phyloP scores from a whole-genome alignment of 2,113 vertebrate genomes.

The Chionomys nivalis region DNA sequence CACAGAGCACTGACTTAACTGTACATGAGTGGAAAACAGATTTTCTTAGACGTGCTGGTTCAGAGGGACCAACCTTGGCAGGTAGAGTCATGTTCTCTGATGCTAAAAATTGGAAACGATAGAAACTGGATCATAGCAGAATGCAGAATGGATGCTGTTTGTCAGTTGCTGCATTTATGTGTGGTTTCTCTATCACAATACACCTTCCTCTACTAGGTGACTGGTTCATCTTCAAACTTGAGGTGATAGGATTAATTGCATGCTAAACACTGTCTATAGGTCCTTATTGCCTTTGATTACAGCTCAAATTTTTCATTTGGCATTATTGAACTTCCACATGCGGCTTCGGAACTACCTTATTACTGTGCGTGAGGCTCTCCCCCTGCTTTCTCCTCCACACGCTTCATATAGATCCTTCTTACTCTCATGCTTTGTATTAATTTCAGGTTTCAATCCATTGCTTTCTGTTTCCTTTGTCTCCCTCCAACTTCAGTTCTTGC shows the following conservation, averaged over 20 bases:
- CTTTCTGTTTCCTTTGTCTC: background rate
- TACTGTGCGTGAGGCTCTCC: rapidly evolving
- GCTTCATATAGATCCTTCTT: background rate
- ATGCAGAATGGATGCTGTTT: background rate
- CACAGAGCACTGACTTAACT: background rate
- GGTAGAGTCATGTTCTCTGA: background rate
- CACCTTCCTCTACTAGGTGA: background rate
- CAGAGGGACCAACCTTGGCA: background rate
- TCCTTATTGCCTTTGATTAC: background rate
- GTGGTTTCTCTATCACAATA: background rate
- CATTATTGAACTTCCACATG: background rate
- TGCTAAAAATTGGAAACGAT: background rate
- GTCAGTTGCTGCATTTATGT: background rate
- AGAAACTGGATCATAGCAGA: background rate
- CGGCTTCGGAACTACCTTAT: background rate
- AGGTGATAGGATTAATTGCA: background rate
- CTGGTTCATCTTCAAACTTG: background rate
- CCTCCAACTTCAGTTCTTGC: background rate
- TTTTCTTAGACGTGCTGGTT: background rate
- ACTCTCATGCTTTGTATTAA: background rate
- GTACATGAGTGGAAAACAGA: background rate
- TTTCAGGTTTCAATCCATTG: background rate
- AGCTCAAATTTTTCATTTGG: background rate
- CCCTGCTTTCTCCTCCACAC: background rate
- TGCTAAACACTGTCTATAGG: background rate